Evolutionary conservation across 2,113 vertebrate genomes (phyloP).

Genomic region (Cichladusa arquata): DNA sequence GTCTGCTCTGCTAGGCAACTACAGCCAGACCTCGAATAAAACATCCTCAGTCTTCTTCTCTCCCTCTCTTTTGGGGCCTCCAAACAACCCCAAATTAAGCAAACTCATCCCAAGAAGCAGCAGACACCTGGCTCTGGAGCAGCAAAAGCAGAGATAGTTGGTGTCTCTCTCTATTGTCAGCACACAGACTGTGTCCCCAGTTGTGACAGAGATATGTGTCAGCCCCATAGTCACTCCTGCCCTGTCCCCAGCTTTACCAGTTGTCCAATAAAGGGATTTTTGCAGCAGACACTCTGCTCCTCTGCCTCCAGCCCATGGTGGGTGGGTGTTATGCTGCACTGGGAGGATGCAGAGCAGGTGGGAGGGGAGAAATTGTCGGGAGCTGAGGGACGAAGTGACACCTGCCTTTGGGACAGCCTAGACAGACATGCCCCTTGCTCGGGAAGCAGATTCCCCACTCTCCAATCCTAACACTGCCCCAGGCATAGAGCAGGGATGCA

Average conservation of each 20-base stretch:
- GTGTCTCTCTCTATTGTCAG: background rate
- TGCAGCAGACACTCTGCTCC: background rate
- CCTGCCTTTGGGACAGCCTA: background rate
- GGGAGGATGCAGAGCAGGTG: accelerated
- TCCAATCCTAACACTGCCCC: accelerated
- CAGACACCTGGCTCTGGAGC: background rate
- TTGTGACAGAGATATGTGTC: accelerated
- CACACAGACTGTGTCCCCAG: background rate
- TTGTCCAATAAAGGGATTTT: background rate
- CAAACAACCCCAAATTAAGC: background rate
- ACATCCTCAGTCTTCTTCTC: background rate
- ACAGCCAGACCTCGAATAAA: background rate
- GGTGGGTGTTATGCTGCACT: background rate
- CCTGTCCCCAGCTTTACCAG: accelerated
- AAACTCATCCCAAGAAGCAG: background rate
- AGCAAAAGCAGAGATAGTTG: background rate
- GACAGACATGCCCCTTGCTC: background rate
- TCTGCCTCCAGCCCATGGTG: background rate
- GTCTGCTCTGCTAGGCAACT: background rate
- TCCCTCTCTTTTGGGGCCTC: background rate
- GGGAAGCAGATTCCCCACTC: background rate
- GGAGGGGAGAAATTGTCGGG: background rate
- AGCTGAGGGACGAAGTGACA: background rate
- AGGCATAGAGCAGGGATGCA: background rate
- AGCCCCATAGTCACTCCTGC: accelerated